Percentiles rank a stretch among this genome's conserved stretches.
Evolutionary conservation across 2,888 invertebrate genomes (phyloP).

Genomic region (Sepiola atlantica): DNA sequence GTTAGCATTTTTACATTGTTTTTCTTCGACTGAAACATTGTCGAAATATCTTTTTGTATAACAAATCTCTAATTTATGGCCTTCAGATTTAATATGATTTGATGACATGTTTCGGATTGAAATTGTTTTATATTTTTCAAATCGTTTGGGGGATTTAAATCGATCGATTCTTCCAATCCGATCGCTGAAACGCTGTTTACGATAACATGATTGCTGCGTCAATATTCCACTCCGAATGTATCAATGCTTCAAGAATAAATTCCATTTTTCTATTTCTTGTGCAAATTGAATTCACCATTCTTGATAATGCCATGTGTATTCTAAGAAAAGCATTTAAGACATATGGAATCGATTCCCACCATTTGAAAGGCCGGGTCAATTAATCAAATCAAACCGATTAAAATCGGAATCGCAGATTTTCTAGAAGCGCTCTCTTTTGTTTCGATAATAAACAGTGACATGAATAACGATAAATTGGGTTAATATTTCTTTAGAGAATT

Average conservation of each 20-base stretch:
- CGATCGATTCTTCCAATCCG: too few species aligned
- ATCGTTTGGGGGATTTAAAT: too few species aligned
- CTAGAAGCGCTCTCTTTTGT: background rate
- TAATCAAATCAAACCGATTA: background rate
- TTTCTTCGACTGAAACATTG: too few species aligned
- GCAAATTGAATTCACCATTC: background rate
- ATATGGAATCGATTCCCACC: background rate
- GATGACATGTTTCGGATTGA: too few species aligned
- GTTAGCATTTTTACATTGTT: too few species aligned
- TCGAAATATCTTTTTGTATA: too few species aligned
- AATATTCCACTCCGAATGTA: background rate
- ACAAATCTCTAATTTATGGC: too few species aligned
- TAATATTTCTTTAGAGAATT: background rate
- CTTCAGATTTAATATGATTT: too few species aligned
- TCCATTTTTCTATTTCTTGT: background rate
- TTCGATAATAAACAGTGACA: background rate
- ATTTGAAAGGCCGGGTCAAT: background rate
- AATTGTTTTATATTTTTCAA: too few species aligned
- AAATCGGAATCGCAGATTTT: background rate
- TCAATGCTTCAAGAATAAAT: background rate
- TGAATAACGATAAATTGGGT: background rate
- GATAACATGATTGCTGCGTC: too few species aligned
- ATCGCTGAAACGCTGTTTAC: too few species aligned
- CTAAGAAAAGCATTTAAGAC: background rate
- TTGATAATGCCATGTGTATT: background rate